A percentile compares a stretch with the other conserved stretches of the same genome.
Conservation (phyloP, 2,888 invertebrate species). For the Bimastos eiseni region DNA sequence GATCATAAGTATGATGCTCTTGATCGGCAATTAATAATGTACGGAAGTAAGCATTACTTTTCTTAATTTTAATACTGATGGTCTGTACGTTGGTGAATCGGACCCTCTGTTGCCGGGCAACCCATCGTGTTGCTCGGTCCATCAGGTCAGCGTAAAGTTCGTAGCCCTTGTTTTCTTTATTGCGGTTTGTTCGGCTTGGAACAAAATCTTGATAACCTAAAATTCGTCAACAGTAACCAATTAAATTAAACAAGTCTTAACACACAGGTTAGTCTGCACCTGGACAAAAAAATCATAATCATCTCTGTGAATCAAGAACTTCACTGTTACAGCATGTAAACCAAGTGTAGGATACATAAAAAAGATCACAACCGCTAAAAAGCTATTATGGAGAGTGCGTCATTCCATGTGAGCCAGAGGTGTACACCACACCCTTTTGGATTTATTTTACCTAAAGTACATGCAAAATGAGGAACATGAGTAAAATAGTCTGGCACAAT, state of each 20-base stretch:
- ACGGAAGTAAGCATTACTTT: conserved; percentile 38
- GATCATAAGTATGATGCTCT: not conserved
- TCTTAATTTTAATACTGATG: conserved; percentile 43
- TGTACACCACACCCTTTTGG: too few species aligned
- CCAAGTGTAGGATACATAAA: too few species aligned
- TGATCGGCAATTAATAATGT: not conserved
- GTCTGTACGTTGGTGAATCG: conserved; percentile 44
- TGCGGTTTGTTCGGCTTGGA: conserved; percentile 42
- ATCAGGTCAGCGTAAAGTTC: conserved; percentile 44
- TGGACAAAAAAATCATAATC: not conserved
- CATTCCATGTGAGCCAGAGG: too few species aligned
- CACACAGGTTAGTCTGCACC: not conserved
- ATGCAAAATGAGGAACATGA: too few species aligned
- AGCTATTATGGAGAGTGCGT: too few species aligned
- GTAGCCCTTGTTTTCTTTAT: conserved; percentile 44
- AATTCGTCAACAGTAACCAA: not conserved
- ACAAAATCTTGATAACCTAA: conserved; percentile 46
- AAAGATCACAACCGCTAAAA: too few species aligned
- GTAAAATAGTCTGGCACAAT: too few species aligned
- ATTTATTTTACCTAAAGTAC: too few species aligned
- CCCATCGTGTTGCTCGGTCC: conserved; percentile 43
- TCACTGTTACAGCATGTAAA: not conserved
- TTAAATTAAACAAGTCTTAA: not conserved
- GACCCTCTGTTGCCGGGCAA: conserved; percentile 45
- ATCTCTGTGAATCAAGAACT: not conserved